These are phyloP conservation scores for Theocolax elegans DNA, from an alignment of 1,140 invertebrate species.

Conservation along the genomic window DNA sequence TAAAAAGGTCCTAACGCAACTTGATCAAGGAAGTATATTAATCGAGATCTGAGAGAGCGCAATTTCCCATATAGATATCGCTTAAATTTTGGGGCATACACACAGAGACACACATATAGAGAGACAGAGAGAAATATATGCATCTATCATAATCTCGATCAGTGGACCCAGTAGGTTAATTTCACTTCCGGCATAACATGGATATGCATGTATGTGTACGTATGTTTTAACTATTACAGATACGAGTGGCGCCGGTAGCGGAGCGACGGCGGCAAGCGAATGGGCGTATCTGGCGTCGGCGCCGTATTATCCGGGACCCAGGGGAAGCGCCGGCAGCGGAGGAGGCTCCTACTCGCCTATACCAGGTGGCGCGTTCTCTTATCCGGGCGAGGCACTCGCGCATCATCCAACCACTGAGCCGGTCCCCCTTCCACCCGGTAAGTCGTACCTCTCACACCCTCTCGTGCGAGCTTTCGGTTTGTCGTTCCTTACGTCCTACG, in stretches of 20 bases:
- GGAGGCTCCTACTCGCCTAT: constrained; percentile 64
- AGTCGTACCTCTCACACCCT: constrained; percentile 1
- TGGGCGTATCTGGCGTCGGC: constrained; percentile 63
- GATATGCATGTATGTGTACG: too few species aligned
- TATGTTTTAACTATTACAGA: too few species aligned
- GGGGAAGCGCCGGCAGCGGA: constrained; percentile 54
- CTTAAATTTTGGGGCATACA: too few species aligned
- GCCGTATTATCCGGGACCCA: constrained; percentile 62
- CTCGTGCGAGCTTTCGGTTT: not conserved
- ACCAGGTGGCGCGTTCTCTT: constrained; percentile 64
- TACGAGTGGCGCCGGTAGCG: constrained; percentile 46
- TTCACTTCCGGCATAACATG: too few species aligned
- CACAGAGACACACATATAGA: too few species aligned
- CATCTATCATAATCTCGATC: too few species aligned
- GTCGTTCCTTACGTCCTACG: not conserved
- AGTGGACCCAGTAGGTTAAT: too few species aligned
- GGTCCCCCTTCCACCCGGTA: constrained; percentile 63
- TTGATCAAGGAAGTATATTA: too few species aligned
- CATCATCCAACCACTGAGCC: constrained; percentile 65
- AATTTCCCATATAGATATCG: too few species aligned
- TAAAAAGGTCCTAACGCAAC: too few species aligned
- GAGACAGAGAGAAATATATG: too few species aligned
- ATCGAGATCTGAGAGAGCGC: too few species aligned
- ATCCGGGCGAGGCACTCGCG: constrained; percentile 62
- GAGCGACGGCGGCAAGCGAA: constrained; percentile 48